Evolutionary conservation across 2,888 invertebrate genomes (phyloP).

Genomic region (Eilema griseolum): DNA sequence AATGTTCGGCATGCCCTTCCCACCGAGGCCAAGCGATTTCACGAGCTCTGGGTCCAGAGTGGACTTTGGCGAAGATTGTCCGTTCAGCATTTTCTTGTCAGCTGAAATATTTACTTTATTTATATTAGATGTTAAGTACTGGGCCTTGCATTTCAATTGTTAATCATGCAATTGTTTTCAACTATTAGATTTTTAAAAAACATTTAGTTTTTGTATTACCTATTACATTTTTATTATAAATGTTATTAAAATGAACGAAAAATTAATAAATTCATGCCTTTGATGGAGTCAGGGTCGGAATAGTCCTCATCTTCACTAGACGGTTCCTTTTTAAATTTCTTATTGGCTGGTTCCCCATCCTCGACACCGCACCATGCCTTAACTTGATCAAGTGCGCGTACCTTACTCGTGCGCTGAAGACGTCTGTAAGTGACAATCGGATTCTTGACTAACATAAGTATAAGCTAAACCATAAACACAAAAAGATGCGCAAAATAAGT

Average conservation of each 20-base stretch:
- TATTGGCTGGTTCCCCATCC: conserved; percentile 78
- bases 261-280: conserved; percentile 51
- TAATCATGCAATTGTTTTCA: not conserved
- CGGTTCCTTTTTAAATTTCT: conserved; percentile 85
- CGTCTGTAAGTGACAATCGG: conserved; percentile 74
- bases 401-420: conserved; percentile 92
- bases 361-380: conserved; percentile 93
- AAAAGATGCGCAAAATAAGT: too few relatives aligned
- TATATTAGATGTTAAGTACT: conserved; percentile 39
- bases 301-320: conserved; percentile 85
- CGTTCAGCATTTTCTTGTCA: conserved; percentile 82
- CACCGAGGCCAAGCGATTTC: conserved; percentile 82
- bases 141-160: conserved; percentile 39
- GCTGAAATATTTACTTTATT: conserved; percentile 62
- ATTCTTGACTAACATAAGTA: too few relatives aligned
- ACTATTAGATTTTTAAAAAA: too few relatives aligned
- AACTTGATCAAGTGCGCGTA: conserved; percentile 93
- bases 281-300: conserved; percentile 76
- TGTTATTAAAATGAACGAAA: not conserved
- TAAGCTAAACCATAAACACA: too few relatives aligned
- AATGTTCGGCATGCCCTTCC: conserved; percentile 85
- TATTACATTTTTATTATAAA: too few relatives aligned
- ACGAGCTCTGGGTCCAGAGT: conserved; percentile 84
- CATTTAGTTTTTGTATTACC: too few relatives aligned
- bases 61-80: conserved; percentile 80